Percentiles rank a stretch among this genome's conserved stretches.
These are phyloP conservation scores for Hydrozoanthus gracilis DNA, from an alignment of 92 coral and sea anemone genomes.

Conservation along the genomic window DNA sequence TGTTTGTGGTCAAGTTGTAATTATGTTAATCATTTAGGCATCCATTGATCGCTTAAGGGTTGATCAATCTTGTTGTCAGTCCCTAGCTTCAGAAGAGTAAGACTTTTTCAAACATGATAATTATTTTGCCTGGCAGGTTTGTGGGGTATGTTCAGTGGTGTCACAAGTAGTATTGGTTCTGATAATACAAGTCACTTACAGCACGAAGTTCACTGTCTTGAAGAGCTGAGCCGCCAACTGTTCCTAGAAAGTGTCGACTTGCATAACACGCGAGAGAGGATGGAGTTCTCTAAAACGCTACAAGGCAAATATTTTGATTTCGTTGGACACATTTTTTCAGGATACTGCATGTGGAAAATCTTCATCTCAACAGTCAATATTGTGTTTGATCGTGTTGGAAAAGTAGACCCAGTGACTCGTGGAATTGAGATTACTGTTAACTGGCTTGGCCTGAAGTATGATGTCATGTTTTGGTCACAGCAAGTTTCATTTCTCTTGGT, in stretches of 20 bases:
- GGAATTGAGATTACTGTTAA: constrained; percentile 96
- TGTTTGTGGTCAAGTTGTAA: too few relatives aligned
- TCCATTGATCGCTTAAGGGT: neutral
- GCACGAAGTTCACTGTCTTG: constrained; percentile 88
- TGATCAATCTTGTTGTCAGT: neutral
- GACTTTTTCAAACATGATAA: neutral
- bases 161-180: constrained; percentile 65
- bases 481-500: constrained; percentile 92
- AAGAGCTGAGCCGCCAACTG: constrained; percentile 96
- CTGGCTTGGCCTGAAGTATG: constrained; percentile 90
- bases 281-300: constrained; percentile 95
- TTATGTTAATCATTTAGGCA: too few relatives aligned
- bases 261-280: constrained; percentile 90
- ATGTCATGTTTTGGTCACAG: constrained; percentile 96
- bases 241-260: constrained; percentile 95
- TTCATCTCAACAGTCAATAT: constrained; percentile 98
- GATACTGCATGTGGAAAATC: constrained; percentile 98
- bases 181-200: constrained; percentile 85
- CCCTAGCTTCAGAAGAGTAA: too few relatives aligned
- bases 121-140: constrained; percentile 63
- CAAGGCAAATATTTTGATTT: constrained; percentile 98
- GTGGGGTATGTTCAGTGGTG: constrained; percentile 91
- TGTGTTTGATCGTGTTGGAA: constrained; percentile 97
- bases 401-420: constrained; percentile 96
- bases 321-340: constrained; percentile 96